These are phyloP conservation scores for Perognathus longimembris DNA, from an alignment of 2,113 vertebrate species.

Conservation along the genomic window DNA sequence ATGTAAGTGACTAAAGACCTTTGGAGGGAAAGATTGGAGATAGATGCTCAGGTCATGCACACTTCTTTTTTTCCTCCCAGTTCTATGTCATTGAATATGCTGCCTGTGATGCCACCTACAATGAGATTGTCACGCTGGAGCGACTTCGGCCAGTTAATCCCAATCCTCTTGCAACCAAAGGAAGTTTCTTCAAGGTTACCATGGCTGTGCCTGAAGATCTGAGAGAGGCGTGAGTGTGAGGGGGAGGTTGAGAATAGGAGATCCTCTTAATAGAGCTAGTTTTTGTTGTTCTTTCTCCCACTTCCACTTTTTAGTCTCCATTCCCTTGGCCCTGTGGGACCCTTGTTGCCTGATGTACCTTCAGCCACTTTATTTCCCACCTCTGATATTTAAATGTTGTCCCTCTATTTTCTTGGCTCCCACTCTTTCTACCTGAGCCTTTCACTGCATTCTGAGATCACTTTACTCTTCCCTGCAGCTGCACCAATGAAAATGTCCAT, in stretches of 20 bases:
- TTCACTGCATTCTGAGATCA: not conserved
- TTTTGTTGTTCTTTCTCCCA: not conserved
- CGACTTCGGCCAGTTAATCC: conserved; percentile 94
- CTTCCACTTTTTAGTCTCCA: not conserved
- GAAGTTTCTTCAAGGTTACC: conserved; percentile 92
- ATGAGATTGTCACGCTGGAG: conserved; percentile 95
- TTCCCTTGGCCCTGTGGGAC: not conserved
- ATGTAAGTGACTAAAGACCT: conserved; percentile 87
- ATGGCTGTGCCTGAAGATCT: conserved; percentile 94
- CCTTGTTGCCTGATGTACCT: not conserved
- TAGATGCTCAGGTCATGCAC: not conserved
- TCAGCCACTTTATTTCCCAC: not conserved
- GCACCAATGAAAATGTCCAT: conserved; percentile 92
- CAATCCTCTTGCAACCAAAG: conserved; percentile 90
- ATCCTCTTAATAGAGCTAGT: too few species aligned
- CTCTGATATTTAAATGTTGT: conserved; percentile 7
- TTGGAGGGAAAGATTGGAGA: not conserved
- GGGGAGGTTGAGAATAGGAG: not conserved
- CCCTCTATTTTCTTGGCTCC: not conserved
- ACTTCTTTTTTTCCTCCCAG: conserved; percentile 80
- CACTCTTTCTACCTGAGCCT: not conserved
- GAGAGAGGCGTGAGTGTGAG: conserved; percentile 91
- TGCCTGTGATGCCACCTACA: conserved; percentile 94
- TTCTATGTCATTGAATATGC: conserved; percentile 97
- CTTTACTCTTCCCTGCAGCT: conserved; percentile 83